Base-by-base conservation (phyloP, 2,888 invertebrate species). In the Morpho helenor region DNA sequence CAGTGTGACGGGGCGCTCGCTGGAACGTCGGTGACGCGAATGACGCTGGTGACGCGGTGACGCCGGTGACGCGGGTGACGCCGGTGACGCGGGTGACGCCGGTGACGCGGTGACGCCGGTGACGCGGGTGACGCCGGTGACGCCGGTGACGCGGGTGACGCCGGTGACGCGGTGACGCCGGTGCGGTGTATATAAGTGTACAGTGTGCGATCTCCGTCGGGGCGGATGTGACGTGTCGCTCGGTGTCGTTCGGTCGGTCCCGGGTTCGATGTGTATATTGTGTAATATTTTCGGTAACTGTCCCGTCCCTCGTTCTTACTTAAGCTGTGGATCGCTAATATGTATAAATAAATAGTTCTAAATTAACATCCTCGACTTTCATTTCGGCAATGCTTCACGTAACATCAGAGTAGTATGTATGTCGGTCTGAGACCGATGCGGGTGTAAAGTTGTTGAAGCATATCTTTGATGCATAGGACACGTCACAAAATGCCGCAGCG, bases 1-100 rank as follows among this genome's bases (percentile, higher is more conserved):
- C 97, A 76, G 97, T 97, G 93, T 96, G 94, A 95, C 92, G 84
- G 82, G 78, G 82, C 82, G 84, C 82, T 60, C 44, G 60, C 41
- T 58, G 56, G 51, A 47, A 16, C 16, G 16, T 16, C 50, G 60
- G 16, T 16, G 16, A 16, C 16, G 16, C 16, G 16, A 1, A 2
- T 16, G 16, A 2, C 16, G 16, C 16, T 44, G 64, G 44, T 47
- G 48, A 9, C 10, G 61, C 46, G 56, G 16, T 16, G 16, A 16
- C 16, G 16, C 16, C 16, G 16, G 16, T 16, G 16, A 16, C 16
- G 16, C 16, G n/a, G 16, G 16, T 16, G 16, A 16, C 16, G 16
- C 16, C 46, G 64, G 44, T 47, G 48, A 16, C 16, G 16, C 16
- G n/a, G 16, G 16, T 16, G 16, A 16, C 16, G 16, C 16, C 46